Evolutionary conservation across 1,140 invertebrate genomes (phyloP).

Genomic region (Eumaeus atala): DNA sequence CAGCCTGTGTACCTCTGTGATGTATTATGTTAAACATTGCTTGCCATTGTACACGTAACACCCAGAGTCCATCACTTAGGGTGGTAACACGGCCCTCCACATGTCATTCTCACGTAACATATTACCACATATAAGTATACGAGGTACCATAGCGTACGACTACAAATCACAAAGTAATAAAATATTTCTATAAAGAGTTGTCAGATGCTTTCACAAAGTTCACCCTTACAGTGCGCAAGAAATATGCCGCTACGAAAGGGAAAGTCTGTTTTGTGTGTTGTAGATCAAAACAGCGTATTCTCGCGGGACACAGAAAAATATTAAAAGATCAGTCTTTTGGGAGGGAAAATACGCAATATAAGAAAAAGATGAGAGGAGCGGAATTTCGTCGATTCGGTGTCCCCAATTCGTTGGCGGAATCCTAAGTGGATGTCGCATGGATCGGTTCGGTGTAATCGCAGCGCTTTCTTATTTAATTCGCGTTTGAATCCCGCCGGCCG

Average conservation of each 20-base stretch:
- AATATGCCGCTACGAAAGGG: conserved; percentile 44
- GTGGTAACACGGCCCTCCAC: too few relatives aligned
- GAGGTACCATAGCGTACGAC: conserved; percentile 22
- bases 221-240: conserved; percentile 32
- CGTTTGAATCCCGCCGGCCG: conserved; percentile 22
- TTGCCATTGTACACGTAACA: too few relatives aligned
- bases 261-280: conserved; percentile 51
- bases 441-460: conserved; percentile 47
- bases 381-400: conserved; percentile 70
- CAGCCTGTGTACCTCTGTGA: too few relatives aligned
- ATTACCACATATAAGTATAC: too few relatives aligned
- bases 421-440: conserved; percentile 49
- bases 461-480: conserved; percentile 62
- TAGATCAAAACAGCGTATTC: conserved; percentile 61
- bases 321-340: conserved; percentile 59
- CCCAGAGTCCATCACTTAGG: too few relatives aligned
- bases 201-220: conserved; percentile 53
- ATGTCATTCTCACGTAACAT: too few relatives aligned
- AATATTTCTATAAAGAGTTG: conserved; percentile 47
- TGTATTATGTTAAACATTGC: too few relatives aligned
- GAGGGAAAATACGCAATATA: conserved; percentile 54
- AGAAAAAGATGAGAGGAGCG: conserved; percentile 62
- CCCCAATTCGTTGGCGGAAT: conserved; percentile 67
- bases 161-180: conserved; percentile 46
- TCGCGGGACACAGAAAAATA: conserved; percentile 49